Conservation (phyloP, 2,888 invertebrate species). For the Calliphora vomitoria region DNA sequence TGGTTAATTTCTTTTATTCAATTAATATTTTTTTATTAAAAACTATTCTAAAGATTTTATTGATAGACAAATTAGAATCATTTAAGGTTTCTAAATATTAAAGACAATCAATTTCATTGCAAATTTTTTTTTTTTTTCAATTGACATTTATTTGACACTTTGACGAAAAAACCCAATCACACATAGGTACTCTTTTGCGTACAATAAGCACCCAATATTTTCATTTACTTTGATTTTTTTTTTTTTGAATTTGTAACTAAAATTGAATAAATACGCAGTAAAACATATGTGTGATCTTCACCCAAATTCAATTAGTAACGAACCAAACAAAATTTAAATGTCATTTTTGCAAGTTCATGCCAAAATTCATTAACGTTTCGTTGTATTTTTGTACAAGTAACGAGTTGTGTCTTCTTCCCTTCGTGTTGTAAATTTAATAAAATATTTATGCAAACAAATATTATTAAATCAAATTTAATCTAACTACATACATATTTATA, state of each 20-base stretch:
- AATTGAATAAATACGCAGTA: not conserved
- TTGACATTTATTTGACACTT: constrained; percentile 37
- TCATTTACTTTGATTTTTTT: constrained; percentile 12
- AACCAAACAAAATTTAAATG: constrained; percentile 38
- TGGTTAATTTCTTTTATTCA: too few species aligned
- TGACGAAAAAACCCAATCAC: not conserved
- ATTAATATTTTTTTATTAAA: not conserved
- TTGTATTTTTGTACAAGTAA: constrained; percentile 4
- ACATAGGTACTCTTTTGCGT: not conserved
- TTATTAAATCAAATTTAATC: constrained; percentile 29
- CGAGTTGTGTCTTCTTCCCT: not conserved
- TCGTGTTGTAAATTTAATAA: constrained; percentile 38
- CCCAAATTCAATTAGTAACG: constrained; percentile 49
- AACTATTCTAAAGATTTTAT: not conserved
- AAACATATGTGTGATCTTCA: constrained; percentile 57
- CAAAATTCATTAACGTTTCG: constrained; percentile 34
- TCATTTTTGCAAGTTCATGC: constrained; percentile 52
- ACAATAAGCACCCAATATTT: constrained; percentile 20
- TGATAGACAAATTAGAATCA: not conserved
- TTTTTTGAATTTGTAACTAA: not conserved
- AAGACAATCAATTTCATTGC: not conserved
- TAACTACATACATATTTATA: constrained; percentile 4
- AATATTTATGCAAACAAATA: constrained; percentile 30
- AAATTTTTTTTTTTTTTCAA: too few species aligned
- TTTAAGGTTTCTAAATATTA: not conserved